Base-by-base conservation (phyloP, 1,140 invertebrate species). In the Hyles euphorbiae region DNA sequence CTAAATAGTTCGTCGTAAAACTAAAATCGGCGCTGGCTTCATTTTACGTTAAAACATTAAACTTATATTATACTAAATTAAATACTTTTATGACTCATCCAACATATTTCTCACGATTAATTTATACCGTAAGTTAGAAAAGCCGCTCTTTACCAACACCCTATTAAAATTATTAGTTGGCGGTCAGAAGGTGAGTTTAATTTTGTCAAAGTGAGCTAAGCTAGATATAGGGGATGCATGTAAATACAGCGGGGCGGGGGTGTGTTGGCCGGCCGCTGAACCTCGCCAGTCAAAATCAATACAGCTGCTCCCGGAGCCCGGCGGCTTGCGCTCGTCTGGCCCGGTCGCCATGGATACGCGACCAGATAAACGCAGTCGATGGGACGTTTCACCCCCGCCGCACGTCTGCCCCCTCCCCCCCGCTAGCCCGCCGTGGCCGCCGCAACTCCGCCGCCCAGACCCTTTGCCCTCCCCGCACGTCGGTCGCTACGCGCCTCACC, bases 201-300 rank as follows among this genome's bases (percentile, higher is more conserved):
- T 40, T 5, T 40, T 40, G 36, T 40, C 8, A 40, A 0, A 5
- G 8, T 40, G 36, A 5, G 1, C 36, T 5, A 40, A 5, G 36
- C 4, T 40, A 40, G 36, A 5, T 40, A 40, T 40, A 40, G 36
- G 36, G 36, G 36, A 40, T 40, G 36, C 36, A 40, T 40, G 36
- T 43, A 34, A 46, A 45, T 40, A 33, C 11, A 12, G 58, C 43
- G 52, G 62, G 57, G 65, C 34, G 64, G 72, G 75, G 59, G 60
- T 47, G 62, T 50, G 47, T 22, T 12, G 53, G 57, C 66, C 74
- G 83, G 79, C 65, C 83, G 81, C 58, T 83, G 83, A 86, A 86
- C 83, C 70, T 72, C 67, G 69, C 65, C 55, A 70, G 68, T 71
- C 75, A 65, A 81, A 83, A 84, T 87, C 83, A 82, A 86, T 86